phyloP scores from a whole-genome alignment of 2,113 vertebrate genomes.

The Ariopsis seemanni region DNA sequence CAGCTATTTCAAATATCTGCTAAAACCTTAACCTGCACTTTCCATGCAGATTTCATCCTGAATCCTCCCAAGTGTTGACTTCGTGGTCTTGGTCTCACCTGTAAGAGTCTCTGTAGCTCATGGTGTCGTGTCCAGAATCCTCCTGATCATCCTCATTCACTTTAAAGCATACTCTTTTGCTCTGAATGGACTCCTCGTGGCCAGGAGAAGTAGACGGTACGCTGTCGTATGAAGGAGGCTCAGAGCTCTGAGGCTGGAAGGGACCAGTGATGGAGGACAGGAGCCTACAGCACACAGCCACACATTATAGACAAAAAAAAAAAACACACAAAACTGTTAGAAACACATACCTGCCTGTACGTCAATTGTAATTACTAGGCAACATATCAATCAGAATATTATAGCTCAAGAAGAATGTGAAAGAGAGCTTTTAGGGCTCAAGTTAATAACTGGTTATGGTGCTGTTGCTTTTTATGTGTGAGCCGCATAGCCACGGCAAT shows the following conservation, averaged over 20 bases:
- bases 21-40: not conserved
- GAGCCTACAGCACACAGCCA: constrained; percentile 70
- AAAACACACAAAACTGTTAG: not conserved
- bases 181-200: constrained; percentile 81
- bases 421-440: not conserved
- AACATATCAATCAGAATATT: not conserved
- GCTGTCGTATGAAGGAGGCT: constrained; percentile 75
- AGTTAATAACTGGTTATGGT: constrained; percentile 4
- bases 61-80: not conserved
- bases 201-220: constrained; percentile 75
- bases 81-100: constrained; percentile 73
- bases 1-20: not conserved
- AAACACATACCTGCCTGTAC: not conserved
- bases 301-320: constrained; percentile 13
- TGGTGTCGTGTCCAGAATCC: constrained; percentile 97
- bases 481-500: not conserved
- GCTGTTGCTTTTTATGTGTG: not conserved
- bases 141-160: constrained; percentile 97
- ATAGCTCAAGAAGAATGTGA: not conserved
- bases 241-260: constrained; percentile 75
- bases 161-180: constrained; percentile 95
- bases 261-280: constrained; percentile 95
- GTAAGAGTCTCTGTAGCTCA: constrained; percentile 98
- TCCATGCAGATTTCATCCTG: not conserved
- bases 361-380: not conserved